These are phyloP conservation scores for Barnardius zonarius DNA, from an alignment of 2,113 vertebrate genomes.

Conservation along the genomic window DNA sequence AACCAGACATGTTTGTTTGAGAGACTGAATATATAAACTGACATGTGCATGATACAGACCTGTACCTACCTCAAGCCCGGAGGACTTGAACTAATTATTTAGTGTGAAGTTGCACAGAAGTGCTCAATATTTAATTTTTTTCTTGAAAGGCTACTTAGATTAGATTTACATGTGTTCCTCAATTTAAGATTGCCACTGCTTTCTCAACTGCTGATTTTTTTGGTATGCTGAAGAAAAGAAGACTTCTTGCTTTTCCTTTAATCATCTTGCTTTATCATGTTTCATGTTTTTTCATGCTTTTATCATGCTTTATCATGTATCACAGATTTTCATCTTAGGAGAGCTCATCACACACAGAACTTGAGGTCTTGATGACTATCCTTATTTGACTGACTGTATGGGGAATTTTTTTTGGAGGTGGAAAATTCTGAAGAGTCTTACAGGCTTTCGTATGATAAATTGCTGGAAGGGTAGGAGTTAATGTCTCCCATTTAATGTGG, in stretches of 20 bases:
- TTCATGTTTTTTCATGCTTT: not conserved
- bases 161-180: not conserved
- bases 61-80: not conserved
- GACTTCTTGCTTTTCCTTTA: not conserved
- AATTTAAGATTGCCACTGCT: not conserved
- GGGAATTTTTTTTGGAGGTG: not conserved
- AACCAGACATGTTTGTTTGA: not conserved
- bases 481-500: not conserved
- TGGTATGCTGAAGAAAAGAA: not conserved
- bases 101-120: not conserved
- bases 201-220: not conserved
- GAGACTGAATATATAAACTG: not conserved
- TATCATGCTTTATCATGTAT: not conserved
- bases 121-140: not conserved
- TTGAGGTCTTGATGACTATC: not conserved
- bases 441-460: not conserved
- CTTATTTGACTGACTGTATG: not conserved
- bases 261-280: not conserved
- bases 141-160: not conserved
- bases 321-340: not conserved
- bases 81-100: not conserved
- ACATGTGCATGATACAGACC: not conserved
- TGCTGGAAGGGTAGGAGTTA: not conserved
- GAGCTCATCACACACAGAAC: not conserved
- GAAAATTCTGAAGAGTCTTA: not conserved